phyloP scores from a whole-genome alignment of 2,797 vertebrate genomes.

The Lagodon rhomboides region DNA sequence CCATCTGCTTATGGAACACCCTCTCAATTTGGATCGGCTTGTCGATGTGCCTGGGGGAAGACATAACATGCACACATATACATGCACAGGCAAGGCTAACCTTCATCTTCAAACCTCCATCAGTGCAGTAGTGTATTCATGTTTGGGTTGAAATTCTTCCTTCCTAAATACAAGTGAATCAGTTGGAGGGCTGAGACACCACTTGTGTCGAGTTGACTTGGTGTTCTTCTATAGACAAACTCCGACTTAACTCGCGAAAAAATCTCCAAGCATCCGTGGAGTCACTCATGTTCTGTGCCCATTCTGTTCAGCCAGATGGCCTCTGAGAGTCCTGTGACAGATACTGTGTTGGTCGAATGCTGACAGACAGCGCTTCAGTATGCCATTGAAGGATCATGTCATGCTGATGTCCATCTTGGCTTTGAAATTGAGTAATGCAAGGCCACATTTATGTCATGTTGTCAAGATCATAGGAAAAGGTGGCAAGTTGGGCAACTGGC shows the following conservation, averaged over 20 bases:
- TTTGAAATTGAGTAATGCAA: background rate
- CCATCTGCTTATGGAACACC: conserved; percentile 63
- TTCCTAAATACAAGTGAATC: background rate
- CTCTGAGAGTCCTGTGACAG: background rate
- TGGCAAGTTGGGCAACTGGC: background rate
- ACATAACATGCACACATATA: conserved; percentile 2
- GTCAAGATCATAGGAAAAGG: background rate
- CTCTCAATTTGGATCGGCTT: conserved; percentile 46
- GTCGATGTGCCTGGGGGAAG: conserved; percentile 39
- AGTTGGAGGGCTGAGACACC: background rate
- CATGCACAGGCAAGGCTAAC: conserved; percentile 2
- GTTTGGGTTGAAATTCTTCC: background rate
- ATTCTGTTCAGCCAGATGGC: conserved; percentile 15
- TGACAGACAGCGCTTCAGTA: background rate
- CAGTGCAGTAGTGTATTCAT: conserved; percentile 1
- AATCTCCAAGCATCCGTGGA: conserved; percentile 5
- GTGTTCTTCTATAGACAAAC: background rate
- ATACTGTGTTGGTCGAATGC: background rate
- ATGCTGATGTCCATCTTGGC: conserved; percentile 3
- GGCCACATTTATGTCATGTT: background rate
- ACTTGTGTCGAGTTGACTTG: background rate
- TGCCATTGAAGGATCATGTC: conserved; percentile 5
- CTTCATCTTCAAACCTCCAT: conserved; percentile 33
- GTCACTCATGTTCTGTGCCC: background rate
- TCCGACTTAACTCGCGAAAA: background rate